Evolutionary conservation across 2,113 vertebrate species (phyloP).

Genomic region (Scomber colias): DNA sequence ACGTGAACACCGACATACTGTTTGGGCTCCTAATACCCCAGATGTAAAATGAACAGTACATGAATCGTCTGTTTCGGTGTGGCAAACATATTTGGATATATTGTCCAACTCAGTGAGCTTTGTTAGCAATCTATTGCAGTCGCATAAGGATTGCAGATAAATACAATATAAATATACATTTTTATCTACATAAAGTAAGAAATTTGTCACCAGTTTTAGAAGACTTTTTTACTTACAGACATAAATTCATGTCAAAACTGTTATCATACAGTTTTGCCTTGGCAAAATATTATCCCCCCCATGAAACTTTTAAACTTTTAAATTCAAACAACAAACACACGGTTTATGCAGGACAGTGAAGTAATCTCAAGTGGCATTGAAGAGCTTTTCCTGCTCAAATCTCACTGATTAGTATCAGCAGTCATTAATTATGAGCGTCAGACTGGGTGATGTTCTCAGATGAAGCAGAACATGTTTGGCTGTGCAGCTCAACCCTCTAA

Average conservation of each 20-base stretch:
- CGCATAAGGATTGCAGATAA: slow-evolving; percentile 21
- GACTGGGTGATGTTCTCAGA: slow-evolving; percentile 84
- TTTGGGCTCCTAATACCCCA: background rate
- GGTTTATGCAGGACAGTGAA: slow-evolving; percentile 64
- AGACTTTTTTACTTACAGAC: background rate
- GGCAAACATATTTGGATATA: slow-evolving; percentile 10
- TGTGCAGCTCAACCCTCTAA: slow-evolving; percentile 85
- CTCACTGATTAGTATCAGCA: slow-evolving; percentile 82
- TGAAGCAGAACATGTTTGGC: slow-evolving; percentile 88
- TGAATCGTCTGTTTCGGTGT: background rate
- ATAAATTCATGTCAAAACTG: background rate
- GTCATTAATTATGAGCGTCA: slow-evolving; percentile 85
- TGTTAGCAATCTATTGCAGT: slow-evolving; percentile 13
- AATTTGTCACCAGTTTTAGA: slow-evolving; percentile 4
- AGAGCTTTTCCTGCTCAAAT: slow-evolving; percentile 72
- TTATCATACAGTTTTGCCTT: background rate
- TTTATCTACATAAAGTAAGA: background rate
- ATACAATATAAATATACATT: background rate
- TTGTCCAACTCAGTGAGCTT: slow-evolving; percentile 24
- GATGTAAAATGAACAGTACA: background rate
- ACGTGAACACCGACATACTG: background rate
- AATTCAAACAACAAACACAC: background rate
- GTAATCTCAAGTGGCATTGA: slow-evolving; percentile 69
- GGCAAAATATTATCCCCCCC: background rate
- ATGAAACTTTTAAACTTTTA: background rate